Evolutionary conservation across 2,888 invertebrate species (phyloP).

Genomic region (Amblyjoppa fuscipennis): DNA sequence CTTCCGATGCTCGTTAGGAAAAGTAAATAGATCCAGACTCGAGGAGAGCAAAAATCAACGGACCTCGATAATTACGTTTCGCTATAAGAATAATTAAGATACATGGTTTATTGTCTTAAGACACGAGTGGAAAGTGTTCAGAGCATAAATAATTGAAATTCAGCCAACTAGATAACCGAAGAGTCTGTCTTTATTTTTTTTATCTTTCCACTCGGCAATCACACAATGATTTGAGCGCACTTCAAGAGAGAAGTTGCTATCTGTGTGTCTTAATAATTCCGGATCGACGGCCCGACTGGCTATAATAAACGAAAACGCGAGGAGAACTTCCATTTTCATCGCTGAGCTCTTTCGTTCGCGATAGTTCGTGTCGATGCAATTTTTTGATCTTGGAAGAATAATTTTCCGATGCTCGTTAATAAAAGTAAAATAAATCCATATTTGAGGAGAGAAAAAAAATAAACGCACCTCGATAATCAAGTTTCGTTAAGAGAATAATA

Average conservation of each 20-base stretch:
- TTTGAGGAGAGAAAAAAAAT: no score
- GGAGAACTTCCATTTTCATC: no score
- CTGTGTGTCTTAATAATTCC: background rate
- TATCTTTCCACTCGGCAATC: conserved; percentile 47
- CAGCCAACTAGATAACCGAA: background rate
- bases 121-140: background rate
- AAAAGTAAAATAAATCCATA: no score
- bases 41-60: background rate
- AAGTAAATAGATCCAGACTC: background rate
- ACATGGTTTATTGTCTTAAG: background rate
- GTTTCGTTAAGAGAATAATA: no score
- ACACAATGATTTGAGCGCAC: conserved; percentile 63
- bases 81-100: background rate
- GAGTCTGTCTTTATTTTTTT: background rate
- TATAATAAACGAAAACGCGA: background rate
- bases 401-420: no score
- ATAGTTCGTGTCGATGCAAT: no score
- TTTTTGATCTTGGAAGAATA: no score
- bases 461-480: no score
- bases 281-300: background rate
- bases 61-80: background rate
- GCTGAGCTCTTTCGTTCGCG: no score
- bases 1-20: background rate
- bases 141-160: background rate
- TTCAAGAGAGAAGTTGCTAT: conserved; percentile 1